Base-by-base conservation (phyloP, 2,888 invertebrate genomes). In the Desoria tigrina region DNA sequence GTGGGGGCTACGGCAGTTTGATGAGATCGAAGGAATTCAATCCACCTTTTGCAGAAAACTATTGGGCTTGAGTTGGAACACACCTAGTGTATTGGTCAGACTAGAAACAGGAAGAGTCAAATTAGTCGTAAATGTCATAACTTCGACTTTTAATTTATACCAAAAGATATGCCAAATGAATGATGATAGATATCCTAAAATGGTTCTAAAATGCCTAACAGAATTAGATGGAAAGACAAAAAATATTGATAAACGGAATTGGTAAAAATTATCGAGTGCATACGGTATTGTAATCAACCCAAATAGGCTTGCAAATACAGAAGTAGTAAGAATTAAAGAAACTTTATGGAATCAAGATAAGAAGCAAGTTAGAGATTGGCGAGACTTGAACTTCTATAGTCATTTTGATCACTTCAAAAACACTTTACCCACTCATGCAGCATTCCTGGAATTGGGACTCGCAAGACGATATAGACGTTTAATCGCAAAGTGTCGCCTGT, bases 71-170 rank as follows among this genome's bases (percentile, higher is more conserved):
- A 9, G 18, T n/a, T 26, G 27, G 37, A 16, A 18, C 2, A 32
- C 55, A 14, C 55, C 55, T 4, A 55, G 27, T 37, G 21, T 9
- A 21, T 14, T 55, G 18, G 16, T 37, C 3, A 55, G 55, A 55
- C 28, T 55, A 4, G 55, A 55, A 18, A 55, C 32, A 16, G 55
- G 55, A 9, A 37, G 23, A n/a, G 18, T 27, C 6, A 18, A 7
- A 27, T 11, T 55, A 3, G n/a, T 4, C 26, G 26, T n/a, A 11
- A 16, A n/a, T 14, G 32, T 55, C n/a, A 27, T 55, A 6, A 26
- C 26, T 3, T 32, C 26, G 28, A 27, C 28, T 27, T 18, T 28
- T 9, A 32, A 7, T 37, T 55, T 11, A 6, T 45, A 11, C n/a
- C 4, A 45, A 6, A 45, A 45, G 9, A 45, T 45, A 11, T 11